Percentiles rank a stretch among this genome's conserved stretches.
phyloP scores from a whole-genome alignment of 2,888 invertebrate genomes.

The Stenodema calcarata region DNA sequence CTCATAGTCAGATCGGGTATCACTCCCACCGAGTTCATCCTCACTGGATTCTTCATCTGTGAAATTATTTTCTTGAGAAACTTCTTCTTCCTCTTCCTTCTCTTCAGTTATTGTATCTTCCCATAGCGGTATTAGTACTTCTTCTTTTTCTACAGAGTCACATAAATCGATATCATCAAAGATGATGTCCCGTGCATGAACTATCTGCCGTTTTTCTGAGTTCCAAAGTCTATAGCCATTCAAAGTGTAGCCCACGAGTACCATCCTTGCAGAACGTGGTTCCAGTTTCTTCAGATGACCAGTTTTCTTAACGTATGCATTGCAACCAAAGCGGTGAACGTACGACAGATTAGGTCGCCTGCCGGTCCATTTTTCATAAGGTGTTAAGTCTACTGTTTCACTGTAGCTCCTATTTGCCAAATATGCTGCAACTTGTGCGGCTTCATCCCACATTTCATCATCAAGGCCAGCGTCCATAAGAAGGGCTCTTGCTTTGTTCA shows the following conservation, averaged over 20 bases:
- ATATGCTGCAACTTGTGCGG: not conserved
- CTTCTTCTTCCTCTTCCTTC: no score
- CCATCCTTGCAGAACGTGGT: not conserved
- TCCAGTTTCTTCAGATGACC: constrained; percentile 18
- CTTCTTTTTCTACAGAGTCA: no score
- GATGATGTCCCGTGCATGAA: constrained; percentile 25
- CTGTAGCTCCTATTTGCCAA: no score
- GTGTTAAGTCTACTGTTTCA: no score
- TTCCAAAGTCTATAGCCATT: constrained; percentile 30
- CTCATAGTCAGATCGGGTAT: no score
- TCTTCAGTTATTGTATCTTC: no score
- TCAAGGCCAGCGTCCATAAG: not conserved
- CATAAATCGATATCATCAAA: not conserved
- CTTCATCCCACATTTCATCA: not conserved
- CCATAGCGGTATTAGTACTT: no score
- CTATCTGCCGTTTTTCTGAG: not conserved
- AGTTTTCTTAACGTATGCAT: not conserved
- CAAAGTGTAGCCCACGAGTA: constrained; percentile 22
- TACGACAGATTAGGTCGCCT: not conserved
- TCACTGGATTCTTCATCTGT: no score
- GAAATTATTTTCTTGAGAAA: no score
- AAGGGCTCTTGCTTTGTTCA: constrained; percentile 5
- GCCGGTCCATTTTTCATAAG: constrained; percentile 7
- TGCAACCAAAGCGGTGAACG: not conserved
- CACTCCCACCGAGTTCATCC: no score